Evolutionary conservation across 2,888 invertebrate species (phyloP).

Genomic region (Timandra comae): DNA sequence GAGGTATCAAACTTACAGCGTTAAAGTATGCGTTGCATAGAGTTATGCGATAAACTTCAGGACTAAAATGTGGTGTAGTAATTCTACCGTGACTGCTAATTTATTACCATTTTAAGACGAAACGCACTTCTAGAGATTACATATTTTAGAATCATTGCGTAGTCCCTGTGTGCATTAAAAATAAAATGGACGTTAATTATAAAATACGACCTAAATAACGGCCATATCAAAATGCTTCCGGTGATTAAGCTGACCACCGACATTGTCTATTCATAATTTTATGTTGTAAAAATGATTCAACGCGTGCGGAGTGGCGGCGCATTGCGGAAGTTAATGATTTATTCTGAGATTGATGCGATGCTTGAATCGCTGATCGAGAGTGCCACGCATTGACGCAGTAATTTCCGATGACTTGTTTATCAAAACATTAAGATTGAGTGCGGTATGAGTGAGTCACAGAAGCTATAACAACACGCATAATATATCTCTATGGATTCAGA

Average conservation of each 20-base stretch:
- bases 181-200: conserved; percentile 19
- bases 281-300: conserved; percentile 12
- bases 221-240: conserved; percentile 20
- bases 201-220: conserved; percentile 20
- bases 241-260: conserved; percentile 21
- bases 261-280: conserved; percentile 20
- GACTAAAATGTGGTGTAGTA: too few species aligned
- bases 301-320: conserved; percentile 14
- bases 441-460: conserved; percentile 23
- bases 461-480: conserved; percentile 8
- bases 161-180: conserved; percentile 13
- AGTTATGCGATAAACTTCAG: too few species aligned
- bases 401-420: conserved; percentile 28
- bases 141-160: conserved; percentile 2
- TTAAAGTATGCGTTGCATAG: too few species aligned
- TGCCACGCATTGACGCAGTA: conserved; percentile 13
- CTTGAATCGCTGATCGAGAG: conserved; percentile 10
- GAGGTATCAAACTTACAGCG: too few species aligned
- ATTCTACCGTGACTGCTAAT: too few species aligned
- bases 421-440: conserved; percentile 7
- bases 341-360: conserved; percentile 18
- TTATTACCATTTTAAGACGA: too few species aligned
- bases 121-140: too few species aligned
- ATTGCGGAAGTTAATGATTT: conserved; percentile 23
- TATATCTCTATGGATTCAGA: conserved; percentile 36